Base-by-base conservation (phyloP, 35 echinoderm and acorn worm genomes). In the Apostichopus californicus region DNA sequence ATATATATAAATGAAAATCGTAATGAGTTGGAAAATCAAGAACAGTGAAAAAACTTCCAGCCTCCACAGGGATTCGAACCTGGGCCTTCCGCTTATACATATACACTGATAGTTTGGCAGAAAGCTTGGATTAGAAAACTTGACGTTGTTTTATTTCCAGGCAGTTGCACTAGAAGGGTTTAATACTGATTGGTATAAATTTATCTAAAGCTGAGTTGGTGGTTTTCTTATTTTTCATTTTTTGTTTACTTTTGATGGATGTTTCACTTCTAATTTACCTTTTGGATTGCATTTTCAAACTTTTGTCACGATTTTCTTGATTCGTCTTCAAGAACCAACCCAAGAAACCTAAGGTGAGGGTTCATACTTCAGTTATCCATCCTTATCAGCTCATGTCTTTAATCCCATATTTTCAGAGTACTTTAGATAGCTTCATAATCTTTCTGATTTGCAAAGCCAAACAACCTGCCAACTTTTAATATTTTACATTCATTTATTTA, bases 301-400 rank as follows among this genome's bases (percentile, higher is more conserved):
- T 22, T 75, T 75, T 75, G 71, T 75, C 71, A 18, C 17, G 21
- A 75, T 75, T 20, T 75, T 75, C 71, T 75, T 75, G 71, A 75
- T n/a, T 75, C 81, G 54, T 85, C 57, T 85, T 85, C 81, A 85
- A 85, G 81, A 58, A 85, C 15, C 57, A 92, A 63, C n/a, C 79
- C 78, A 92, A 92, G 91, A 92, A 92, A 55, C 79, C 20, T 15
- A 92, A 92, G 91, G 91, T 92, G 81, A 92, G 81, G 81, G 81
- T 55, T 18, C 11, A 84, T 21, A 58, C 81, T 10, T 57, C n/a
- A 58, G 71, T 22, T 75, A 18, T 75, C n/a, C 20, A 22, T 75
- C 0, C 17, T 75, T 18, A 75, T 12, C 58, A 75, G 71, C 20
- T 75, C 15, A 75, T 22, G 2, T 4, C n/a, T 75, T 75, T 73